Base-by-base conservation (phyloP, 2,113 vertebrate genomes). In the Tetrao urogallus region DNA sequence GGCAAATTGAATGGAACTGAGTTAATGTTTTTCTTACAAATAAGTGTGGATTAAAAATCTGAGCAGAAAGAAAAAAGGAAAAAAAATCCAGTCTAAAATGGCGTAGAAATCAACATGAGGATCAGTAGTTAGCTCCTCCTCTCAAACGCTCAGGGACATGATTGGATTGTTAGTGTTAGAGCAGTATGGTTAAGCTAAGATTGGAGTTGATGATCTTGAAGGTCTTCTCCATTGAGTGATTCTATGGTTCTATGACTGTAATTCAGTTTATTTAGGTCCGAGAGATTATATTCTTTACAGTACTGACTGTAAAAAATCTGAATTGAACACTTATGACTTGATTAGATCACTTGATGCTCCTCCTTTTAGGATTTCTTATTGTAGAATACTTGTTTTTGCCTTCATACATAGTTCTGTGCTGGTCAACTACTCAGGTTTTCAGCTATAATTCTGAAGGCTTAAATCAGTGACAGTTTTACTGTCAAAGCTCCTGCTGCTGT, bases 291-390 rank as follows among this genome's bases (percentile, higher is more conserved):
- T 74, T 93, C 78, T 48, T 10, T 94, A 24, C 6, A 71, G 86
- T 94, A 94, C 69, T 96, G 83, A 89, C 91, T 91, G 88, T 89
- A 81, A 89, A 89, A 93, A 20, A 18, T 34, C 43, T 95, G 94
- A 84, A 75, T 69, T 80, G 78, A 86, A 88, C 47, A 78, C 22
- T 79, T 61, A 25, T 38, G 34, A 38, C 22, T 65, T 88, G 80
- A 84, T 91, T 83, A 30, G 21, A 75, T 86, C 70, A 84, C 27
- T 93, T 20, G 47, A 47, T 65, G 57, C 32, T 74, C 30, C 88
- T 92, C 87, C 38, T 75, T 54, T 84, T 40, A 75, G 10, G 42
- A 67, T 66, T 84, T 28, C 36, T 52, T 52, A 61, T 85, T 83
- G 50, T 38, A 58, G 18, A 32, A 65, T 75, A 60, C 34, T 22